A percentile compares a stretch with the other conserved stretches of the same genome.
phyloP scores from a whole-genome alignment of 2,113 vertebrate genomes.

The Ammodramus savannarum region DNA sequence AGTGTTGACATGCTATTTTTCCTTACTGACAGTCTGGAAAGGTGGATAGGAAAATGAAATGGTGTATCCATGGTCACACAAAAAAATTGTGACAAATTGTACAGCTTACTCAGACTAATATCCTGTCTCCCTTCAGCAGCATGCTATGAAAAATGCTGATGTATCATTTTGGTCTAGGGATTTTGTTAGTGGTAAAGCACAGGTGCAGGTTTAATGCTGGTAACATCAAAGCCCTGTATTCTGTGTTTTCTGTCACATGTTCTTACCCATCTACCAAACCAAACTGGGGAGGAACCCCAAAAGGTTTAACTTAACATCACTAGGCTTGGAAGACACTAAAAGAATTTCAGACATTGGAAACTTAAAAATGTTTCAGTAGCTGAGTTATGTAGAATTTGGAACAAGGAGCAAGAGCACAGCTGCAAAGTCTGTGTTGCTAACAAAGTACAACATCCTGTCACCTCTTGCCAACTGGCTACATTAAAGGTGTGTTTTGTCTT shows the following conservation, averaged over 20 bases:
- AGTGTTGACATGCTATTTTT: not conserved
- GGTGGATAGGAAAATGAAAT: not conserved
- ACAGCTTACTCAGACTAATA: not conserved
- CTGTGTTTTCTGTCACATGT: not conserved
- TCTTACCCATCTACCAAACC: not conserved
- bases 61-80: not conserved
- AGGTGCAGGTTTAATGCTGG: not conserved
- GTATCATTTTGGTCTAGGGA: not conserved
- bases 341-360: not conserved
- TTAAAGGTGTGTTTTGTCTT: not conserved
- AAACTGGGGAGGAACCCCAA: fast-evolving
- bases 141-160: not conserved
- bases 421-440: not conserved
- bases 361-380: not conserved
- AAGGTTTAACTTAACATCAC: not conserved
- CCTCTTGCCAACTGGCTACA: not conserved
- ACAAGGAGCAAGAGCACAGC: not conserved
- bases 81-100: not conserved
- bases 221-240: not conserved
- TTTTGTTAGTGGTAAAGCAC: not conserved
- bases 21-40: not conserved
- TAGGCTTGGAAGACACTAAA: not conserved
- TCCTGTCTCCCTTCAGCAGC: not conserved
- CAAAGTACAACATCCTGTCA: not conserved
- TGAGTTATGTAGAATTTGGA: not conserved